Base-by-base conservation (phyloP, 1,140 invertebrate species). In the Drosophila auraria region DNA sequence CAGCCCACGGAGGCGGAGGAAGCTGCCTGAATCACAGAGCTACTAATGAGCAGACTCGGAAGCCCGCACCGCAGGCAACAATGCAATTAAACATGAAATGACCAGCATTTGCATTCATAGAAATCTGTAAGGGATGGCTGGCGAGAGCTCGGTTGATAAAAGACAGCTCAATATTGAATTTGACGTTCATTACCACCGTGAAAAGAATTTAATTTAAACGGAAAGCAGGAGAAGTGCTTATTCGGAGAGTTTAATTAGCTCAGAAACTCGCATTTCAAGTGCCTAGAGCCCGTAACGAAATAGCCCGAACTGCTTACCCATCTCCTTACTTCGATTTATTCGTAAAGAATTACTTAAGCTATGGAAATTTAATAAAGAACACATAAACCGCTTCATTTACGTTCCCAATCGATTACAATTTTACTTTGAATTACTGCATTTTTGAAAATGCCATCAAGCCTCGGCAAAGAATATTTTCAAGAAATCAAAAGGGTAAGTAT, bases 21-120 rank as follows among this genome's bases (percentile, higher is more conserved):
- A 20, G 30, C 47, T 56, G 40, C 27, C 50, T n/a, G 25, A 40
- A 40, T 57, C 47, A 58, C 60, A 44, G 47, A 58, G 44, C 54
- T 71, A 56, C 60, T 76, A 75, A 81, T 79, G 69, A 83, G 59
- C 68, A 47, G 60, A 60, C 44, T 62, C 54, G 40, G 33, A 23
- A 15, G 33, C 23, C 33, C 36, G 27, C 20, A 57, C 25, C 40
- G 33, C 20, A 57, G 72, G 36, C 59, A 80, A 78, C 65, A 77
- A 80, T 81, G 78, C 68, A 84, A 84, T 84, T 81, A 84, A 86
- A 84, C 66, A 53, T 54, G 60, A 58, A 81, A 81, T 86, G 83
- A 58, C 78, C 72, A 50, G 51, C 66, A 81, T 74, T 86, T 70
- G 68, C 82, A 78, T 82, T 82, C 68, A 68, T 36, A 33, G 53